Evolutionary conservation across 2,113 vertebrate species (phyloP), one percentile per base, ranked within the genome.

Genomic region (Osmerus eperlanus): DNA sequence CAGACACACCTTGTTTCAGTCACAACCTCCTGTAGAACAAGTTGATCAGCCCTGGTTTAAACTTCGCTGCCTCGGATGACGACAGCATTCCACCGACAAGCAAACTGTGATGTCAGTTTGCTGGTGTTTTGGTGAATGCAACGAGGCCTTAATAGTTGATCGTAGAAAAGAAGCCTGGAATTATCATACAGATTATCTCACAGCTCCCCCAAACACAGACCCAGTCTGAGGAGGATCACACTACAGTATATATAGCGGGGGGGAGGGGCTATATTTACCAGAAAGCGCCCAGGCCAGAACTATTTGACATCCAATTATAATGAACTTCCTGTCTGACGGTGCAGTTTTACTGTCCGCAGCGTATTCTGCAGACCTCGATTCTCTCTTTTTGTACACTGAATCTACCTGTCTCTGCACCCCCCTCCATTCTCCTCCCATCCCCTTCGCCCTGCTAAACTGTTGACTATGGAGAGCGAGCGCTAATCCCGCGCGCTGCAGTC

Each of bases 401-500:
- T 60, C 51, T 47, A 47, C 41, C 41, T 47, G 56, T 62, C n/a
- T 51, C 28, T 11, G n/a, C 21, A 19, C 56, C 18, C 18, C 56
- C 55, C 19, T 2, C 11, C 25, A 13, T 2, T 6, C 28, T 16
- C 21, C 12, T 14, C 25, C 28, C 2, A 47, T 29, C 25, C 61
- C 32, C 12, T 64, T 32, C 16, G 3, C 12, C 18, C 18, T 13
- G n/a, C 59, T 12, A 58, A 18, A 58, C 56, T n/a, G 41, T 47
- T 47, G 41, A 47, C 41, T 12, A 12, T 47, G 41, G 29, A 64
- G 14, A 64, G 25, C 18, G 25, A 41, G 18, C 56, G 65, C 21
- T 74, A 75, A 76, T 83, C 71, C 76, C 56, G 70, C 32, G 61
- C 36, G 3, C 67, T 78, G 77, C 75, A 67, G 52, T 54, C 53